Evolutionary conservation across 2,888 invertebrate species (phyloP).

Genomic region (Ectobius pallidus): DNA sequence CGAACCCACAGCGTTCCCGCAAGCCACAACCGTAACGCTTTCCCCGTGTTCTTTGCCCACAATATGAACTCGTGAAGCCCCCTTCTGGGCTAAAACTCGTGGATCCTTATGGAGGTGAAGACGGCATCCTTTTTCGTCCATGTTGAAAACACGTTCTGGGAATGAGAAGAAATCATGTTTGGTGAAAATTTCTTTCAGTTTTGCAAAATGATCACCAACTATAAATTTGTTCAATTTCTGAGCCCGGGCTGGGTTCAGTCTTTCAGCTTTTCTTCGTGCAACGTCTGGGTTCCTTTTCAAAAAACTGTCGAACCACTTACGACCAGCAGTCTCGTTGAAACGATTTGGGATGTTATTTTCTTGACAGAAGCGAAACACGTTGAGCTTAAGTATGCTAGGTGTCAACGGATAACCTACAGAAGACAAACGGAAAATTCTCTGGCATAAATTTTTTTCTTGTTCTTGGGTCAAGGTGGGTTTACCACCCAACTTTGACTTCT

Average conservation of each 20-base stretch:
- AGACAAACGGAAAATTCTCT: not conserved
- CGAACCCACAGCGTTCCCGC: slow-evolving; percentile 23
- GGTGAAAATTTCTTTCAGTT: not conserved
- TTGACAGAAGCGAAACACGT: not conserved
- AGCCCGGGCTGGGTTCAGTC: slow-evolving; percentile 22
- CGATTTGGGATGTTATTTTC: not conserved
- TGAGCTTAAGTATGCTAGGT: not conserved
- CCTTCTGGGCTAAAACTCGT: too few relatives aligned
- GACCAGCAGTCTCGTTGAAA: slow-evolving; percentile 9
- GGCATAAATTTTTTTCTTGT: not conserved
- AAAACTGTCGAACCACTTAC: slow-evolving; percentile 19
- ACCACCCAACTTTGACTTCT: not conserved
- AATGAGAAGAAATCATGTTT: not conserved
- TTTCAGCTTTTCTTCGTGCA: not conserved
- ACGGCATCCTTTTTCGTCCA: not conserved
- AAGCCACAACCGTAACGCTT: slow-evolving; percentile 12
- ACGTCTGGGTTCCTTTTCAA: slow-evolving; percentile 20
- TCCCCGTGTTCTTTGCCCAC: slow-evolving; percentile 10
- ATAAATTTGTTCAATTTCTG: slow-evolving; percentile 9
- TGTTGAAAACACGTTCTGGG: too few relatives aligned
- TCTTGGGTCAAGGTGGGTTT: not conserved
- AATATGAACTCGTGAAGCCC: slow-evolving; percentile 43
- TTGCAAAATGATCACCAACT: slow-evolving; percentile 7
- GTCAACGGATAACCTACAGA: not conserved
- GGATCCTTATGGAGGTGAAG: slow-evolving; percentile 13